Percentiles rank a stretch among this genome's conserved stretches.
These are phyloP conservation scores for Ibidorhyncha struthersii DNA, from an alignment of 2,113 vertebrate genomes.

Conservation along the genomic window DNA sequence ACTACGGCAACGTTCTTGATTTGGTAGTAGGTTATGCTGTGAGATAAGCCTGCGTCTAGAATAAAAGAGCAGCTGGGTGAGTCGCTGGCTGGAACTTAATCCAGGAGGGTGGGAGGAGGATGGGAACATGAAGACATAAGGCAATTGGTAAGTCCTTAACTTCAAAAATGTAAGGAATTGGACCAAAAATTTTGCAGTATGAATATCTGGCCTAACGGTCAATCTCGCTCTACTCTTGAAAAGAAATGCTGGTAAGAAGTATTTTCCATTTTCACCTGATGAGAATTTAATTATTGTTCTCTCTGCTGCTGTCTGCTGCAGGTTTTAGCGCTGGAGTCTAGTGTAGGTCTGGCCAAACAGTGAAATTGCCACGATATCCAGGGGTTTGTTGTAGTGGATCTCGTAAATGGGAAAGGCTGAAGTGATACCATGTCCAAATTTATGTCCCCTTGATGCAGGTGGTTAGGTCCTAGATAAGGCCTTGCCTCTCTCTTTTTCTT, in stretches of 20 bases:
- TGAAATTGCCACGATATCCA: not conserved
- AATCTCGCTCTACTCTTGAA: not conserved
- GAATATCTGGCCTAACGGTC: not conserved
- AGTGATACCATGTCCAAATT: fast-evolving
- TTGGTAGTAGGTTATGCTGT: not conserved
- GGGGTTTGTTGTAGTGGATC: fast-evolving
- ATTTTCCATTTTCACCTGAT: not conserved
- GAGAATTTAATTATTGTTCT: not conserved
- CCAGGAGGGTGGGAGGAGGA: not conserved
- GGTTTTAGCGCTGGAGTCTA: not conserved
- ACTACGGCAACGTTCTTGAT: fast-evolving
- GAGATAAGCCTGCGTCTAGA: not conserved
- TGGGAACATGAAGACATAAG: not conserved
- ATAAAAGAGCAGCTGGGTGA: not conserved
- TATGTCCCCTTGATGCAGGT: no score
- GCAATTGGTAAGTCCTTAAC: not conserved
- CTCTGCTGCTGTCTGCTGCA: not conserved
- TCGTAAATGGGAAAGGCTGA: not conserved
- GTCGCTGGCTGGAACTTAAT: not conserved
- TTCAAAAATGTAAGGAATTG: not conserved
- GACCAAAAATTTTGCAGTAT: not conserved
- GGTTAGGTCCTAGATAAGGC: not conserved
- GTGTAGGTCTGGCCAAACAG: not conserved
- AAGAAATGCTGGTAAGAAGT: not conserved
- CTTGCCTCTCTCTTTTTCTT: not conserved